phyloP scores from a whole-genome alignment of 1,140 invertebrate genomes.

The Caenorhabditis inopinata region DNA sequence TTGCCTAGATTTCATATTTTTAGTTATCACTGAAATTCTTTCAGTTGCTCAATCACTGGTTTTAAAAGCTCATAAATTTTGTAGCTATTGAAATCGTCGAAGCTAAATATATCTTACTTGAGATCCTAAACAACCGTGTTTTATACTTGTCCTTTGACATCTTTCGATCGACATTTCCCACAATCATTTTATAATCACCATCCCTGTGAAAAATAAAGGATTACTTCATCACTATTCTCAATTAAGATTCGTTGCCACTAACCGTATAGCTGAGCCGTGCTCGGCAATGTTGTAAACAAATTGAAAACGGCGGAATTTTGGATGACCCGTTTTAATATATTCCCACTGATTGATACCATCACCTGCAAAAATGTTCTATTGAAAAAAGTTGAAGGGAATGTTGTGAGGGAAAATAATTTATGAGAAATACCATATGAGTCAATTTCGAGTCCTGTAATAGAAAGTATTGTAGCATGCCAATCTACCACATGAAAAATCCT shows the following conservation, averaged over 20 bases:
- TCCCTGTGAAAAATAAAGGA: slow-evolving; percentile 41
- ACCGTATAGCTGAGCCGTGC: slow-evolving; percentile 56
- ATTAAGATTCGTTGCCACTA: background rate
- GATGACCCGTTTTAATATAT: slow-evolving; percentile 48
- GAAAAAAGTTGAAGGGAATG: too few relatives aligned
- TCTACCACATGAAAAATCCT: slow-evolving; percentile 64
- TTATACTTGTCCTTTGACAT: slow-evolving; percentile 12
- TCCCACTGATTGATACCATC: slow-evolving; percentile 64
- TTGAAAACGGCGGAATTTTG: slow-evolving; percentile 46
- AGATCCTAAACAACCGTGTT: slow-evolving; percentile 42
- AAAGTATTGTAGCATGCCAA: slow-evolving; percentile 59
- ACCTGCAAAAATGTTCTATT: slow-evolving; percentile 40
- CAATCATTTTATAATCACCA: slow-evolving; percentile 56
- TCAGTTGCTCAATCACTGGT: too few relatives aligned
- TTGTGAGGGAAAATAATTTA: too few relatives aligned
- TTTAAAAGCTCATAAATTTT: background rate
- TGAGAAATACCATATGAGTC: slow-evolving; percentile 55
- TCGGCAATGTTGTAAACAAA: slow-evolving; percentile 59
- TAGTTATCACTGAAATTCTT: too few relatives aligned
- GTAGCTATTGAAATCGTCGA: background rate
- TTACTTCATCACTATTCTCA: background rate
- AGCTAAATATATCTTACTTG: slow-evolving; percentile 4
- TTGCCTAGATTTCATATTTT: too few relatives aligned
- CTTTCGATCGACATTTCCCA: slow-evolving; percentile 49
- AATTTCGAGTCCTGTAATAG: slow-evolving; percentile 50